These are phyloP conservation scores for Pogona vitticeps DNA, from an alignment of 2,113 vertebrate genomes.

Conservation along the genomic window DNA sequence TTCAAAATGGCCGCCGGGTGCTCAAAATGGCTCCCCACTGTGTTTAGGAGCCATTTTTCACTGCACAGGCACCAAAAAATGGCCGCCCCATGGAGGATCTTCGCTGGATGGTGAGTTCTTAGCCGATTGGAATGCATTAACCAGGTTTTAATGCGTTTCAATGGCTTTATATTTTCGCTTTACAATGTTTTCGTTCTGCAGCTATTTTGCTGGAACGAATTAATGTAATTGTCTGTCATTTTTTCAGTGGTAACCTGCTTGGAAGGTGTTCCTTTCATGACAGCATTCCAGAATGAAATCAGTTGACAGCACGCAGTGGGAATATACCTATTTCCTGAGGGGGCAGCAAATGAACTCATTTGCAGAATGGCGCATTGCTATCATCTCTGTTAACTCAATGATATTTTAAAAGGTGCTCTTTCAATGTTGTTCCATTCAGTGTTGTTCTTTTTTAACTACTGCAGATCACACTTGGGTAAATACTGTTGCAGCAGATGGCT, in stretches of 20 bases:
- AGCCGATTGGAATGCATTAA: no score
- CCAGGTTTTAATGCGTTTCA: no score
- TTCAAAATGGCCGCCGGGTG: no score
- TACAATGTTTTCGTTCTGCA: no score
- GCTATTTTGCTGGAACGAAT: conserved; percentile 5
- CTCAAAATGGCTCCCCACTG: no score
- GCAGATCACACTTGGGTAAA: conserved; percentile 23
- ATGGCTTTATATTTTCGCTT: no score
- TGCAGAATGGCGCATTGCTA: conserved; percentile 14
- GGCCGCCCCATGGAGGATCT: no score
- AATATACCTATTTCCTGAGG: conserved; percentile 30
- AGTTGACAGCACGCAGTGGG: conserved; percentile 18
- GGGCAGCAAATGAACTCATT: conserved; percentile 41
- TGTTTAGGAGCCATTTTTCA: no score
- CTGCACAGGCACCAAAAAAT: no score
- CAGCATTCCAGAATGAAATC: neutral
- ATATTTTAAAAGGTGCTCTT: conserved; percentile 40
- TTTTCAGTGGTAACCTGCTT: neutral
- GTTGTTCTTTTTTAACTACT: conserved; percentile 29
- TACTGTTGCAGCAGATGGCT: conserved; percentile 35
- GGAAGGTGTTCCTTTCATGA: conserved; percentile 24
- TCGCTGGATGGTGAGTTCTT: no score
- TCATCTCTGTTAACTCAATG: conserved; percentile 33
- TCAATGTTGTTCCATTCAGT: neutral
- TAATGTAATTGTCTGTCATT: neutral